Conservation (phyloP, 2,888 invertebrate species). For the Lottia scabra region DNA sequence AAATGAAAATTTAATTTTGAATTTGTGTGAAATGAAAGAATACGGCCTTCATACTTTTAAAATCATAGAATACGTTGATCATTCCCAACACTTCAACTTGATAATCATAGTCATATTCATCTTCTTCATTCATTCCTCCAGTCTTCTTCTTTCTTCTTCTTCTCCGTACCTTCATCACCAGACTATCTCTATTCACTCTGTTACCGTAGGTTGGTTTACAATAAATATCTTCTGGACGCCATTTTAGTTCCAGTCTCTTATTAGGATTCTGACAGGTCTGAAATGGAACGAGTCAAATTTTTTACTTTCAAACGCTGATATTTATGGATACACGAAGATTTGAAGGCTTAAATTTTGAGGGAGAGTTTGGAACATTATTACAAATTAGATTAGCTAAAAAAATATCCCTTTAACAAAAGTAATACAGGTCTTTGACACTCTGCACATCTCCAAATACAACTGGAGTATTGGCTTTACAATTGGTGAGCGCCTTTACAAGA, state of each 20-base stretch:
- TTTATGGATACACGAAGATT: no score
- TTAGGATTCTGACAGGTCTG: conserved; percentile 73
- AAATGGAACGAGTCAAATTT: conserved; percentile 74
- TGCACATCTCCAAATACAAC: no score
- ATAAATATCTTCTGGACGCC: conserved; percentile 84
- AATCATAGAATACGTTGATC: conserved; percentile 67
- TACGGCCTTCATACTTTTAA: conserved; percentile 65
- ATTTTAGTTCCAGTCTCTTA: conserved; percentile 80
- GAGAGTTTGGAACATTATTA: no score
- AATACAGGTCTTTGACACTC: no score
- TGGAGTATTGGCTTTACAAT: no score
- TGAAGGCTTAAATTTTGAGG: no score
- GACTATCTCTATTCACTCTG: conserved; percentile 76
- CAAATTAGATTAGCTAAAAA: no score
- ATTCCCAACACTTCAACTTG: conserved; percentile 67
- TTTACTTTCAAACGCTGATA: no score
- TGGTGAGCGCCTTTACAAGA: no score
- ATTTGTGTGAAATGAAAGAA: no score
- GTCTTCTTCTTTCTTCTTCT: conserved; percentile 72
- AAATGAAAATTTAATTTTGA: no score
- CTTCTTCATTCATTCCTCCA: conserved; percentile 37
- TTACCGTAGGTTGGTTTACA: conserved; percentile 84
- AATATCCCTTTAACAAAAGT: no score
- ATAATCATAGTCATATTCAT: conserved; percentile 42
- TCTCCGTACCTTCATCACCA: conserved; percentile 80